Evolutionary conservation across 1,140 invertebrate genomes (phyloP).

Genomic region (Tyrophagus putrescentiae): DNA sequence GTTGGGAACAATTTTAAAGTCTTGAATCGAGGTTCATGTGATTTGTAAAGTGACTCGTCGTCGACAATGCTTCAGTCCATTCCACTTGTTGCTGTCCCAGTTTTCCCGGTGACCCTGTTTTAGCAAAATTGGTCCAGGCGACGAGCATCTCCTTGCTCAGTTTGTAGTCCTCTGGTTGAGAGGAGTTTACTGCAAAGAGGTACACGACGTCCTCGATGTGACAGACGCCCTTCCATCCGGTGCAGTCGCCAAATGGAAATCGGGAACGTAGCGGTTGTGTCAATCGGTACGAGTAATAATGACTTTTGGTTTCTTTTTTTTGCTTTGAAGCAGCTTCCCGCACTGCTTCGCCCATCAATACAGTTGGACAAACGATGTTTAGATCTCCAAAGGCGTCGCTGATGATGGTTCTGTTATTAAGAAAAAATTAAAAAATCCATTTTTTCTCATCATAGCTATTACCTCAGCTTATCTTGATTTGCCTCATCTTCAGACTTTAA

Average conservation of each 20-base stretch:
- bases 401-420: neutral
- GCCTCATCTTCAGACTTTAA: neutral
- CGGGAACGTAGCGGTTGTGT: neutral
- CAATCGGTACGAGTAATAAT: conserved; percentile 5
- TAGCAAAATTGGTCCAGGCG: conserved; percentile 4
- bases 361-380: neutral
- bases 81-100: neutral
- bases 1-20: neutral
- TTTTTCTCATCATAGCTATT: neutral
- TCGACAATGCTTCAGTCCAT: neutral
- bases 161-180: neutral
- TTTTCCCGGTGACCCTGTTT: neutral
- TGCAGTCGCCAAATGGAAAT: neutral
- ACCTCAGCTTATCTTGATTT: neutral
- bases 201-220: neutral
- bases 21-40: neutral
- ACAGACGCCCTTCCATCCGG: neutral
- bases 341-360: neutral
- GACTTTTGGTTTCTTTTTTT: neutral
- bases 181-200: neutral
- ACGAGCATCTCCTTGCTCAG: neutral
- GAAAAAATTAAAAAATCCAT: neutral
- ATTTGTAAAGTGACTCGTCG: neutral
- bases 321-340: neutral
- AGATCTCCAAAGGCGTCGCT: neutral